Evolutionary conservation across 2,888 invertebrate species (phyloP).

Genomic region (Andrena hattorfiana): DNA sequence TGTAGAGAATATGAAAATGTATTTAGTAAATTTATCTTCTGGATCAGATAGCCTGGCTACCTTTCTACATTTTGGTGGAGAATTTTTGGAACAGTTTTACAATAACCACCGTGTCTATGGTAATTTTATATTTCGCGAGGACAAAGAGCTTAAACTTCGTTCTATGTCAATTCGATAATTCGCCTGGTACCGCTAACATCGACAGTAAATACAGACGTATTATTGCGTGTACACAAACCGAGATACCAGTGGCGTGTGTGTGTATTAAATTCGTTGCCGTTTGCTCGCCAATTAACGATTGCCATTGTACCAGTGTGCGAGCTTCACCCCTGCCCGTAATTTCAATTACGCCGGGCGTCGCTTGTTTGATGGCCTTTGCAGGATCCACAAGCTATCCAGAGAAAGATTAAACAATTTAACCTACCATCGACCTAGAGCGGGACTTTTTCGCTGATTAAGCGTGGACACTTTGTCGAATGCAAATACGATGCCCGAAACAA

Average conservation of each 20-base stretch:
- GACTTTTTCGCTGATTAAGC: constrained; percentile 4
- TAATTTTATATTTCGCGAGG: background rate
- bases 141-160: constrained; percentile 7
- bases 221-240: constrained; percentile 43
- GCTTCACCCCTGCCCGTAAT: constrained; percentile 37
- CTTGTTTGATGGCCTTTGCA: constrained; percentile 46
- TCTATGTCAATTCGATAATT: constrained; percentile 30
- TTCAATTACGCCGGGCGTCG: constrained; percentile 56
- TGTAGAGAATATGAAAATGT: no score
- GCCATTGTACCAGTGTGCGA: constrained; percentile 47
- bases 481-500: background rate
- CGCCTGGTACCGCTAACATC: constrained; percentile 41
- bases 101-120: background rate
- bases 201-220: constrained; percentile 54
- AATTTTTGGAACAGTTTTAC: background rate
- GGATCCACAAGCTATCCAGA: constrained; percentile 6
- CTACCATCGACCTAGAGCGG: background rate
- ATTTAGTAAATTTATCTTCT: no score
- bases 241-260: constrained; percentile 38
- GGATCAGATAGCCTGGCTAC: background rate
- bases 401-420: constrained; percentile 57
- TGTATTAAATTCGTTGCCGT: constrained; percentile 66
- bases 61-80: background rate
- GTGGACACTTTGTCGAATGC: background rate
- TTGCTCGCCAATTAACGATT: constrained; percentile 70